Conservation (phyloP, 2,888 invertebrate species). For the Gymnocheta viridis region DNA sequence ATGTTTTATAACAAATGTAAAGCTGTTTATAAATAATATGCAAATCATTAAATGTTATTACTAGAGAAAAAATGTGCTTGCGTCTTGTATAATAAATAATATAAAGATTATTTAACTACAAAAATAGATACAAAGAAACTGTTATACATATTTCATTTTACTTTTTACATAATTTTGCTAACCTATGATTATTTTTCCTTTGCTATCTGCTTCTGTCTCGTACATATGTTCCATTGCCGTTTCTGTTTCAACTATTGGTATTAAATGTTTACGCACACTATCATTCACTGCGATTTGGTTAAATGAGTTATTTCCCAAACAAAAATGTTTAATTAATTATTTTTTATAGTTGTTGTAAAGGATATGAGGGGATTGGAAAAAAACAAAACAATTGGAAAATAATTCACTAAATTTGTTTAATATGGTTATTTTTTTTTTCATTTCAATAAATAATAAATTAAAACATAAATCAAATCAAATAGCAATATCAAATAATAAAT, state of each 20-base stretch:
- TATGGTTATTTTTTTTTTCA: conserved; percentile 12
- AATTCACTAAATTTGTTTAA: conserved; percentile 43
- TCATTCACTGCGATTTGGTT: conserved; percentile 73
- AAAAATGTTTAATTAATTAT: conserved; percentile 28
- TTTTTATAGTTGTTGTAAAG: conserved; percentile 37
- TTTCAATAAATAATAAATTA: conserved; percentile 13
- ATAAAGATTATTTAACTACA: conserved; percentile 48
- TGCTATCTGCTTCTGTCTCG: conserved; percentile 76
- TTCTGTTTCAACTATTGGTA: conserved; percentile 79
- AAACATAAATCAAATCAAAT: too few species aligned
- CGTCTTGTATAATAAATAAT: conserved; percentile 2
- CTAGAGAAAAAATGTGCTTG: conserved; percentile 53
- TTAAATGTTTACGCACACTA: conserved; percentile 75
- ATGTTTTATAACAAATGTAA: neutral
- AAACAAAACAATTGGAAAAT: conserved; percentile 55
- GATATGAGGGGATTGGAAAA: conserved; percentile 18
- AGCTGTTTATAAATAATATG: conserved; percentile 42
- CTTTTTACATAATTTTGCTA: conserved; percentile 73
- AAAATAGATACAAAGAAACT: conserved; percentile 40
- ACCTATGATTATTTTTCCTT: conserved; percentile 84
- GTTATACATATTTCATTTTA: conserved; percentile 2
- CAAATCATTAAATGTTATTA: conserved; percentile 58
- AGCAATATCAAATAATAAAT: too few species aligned
- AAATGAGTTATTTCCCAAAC: conserved; percentile 49
- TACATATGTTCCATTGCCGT: conserved; percentile 74